These are phyloP conservation scores for Pseudocheirus occidentalis DNA, from an alignment of 2,797 vertebrate genomes.

Conservation along the genomic window DNA sequence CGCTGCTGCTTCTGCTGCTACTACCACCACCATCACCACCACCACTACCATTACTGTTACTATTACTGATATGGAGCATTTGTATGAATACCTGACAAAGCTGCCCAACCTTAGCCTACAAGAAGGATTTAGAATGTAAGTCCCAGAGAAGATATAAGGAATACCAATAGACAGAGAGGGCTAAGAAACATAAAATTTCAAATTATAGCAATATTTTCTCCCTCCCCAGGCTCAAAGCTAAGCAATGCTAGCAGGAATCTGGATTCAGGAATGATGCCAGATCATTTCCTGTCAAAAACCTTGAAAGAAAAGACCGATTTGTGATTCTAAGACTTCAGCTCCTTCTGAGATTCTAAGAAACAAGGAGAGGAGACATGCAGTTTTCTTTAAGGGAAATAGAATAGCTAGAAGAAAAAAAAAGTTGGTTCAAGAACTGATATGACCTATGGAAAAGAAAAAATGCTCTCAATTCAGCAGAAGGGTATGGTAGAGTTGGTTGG, in stretches of 20 bases:
- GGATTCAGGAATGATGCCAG: neutral
- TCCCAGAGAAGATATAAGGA: neutral
- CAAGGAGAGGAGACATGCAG: neutral
- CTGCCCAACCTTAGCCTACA: neutral
- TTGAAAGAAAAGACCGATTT: neutral
- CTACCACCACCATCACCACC: too few relatives aligned
- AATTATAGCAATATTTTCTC: neutral
- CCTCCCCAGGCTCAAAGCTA: neutral
- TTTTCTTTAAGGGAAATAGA: neutral
- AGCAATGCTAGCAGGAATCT: neutral
- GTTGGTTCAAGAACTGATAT: neutral
- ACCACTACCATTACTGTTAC: neutral
- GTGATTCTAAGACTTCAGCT: neutral
- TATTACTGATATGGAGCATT: neutral
- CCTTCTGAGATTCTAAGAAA: neutral
- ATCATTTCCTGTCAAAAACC: neutral
- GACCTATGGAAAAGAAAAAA: neutral
- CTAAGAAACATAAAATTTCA: neutral
- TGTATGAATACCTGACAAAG: neutral
- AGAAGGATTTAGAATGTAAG: neutral
- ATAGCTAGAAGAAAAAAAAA: neutral
- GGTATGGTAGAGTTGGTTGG: neutral
- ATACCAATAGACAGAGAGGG: neutral
- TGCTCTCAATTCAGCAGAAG: neutral
- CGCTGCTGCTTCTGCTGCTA: too few relatives aligned